These are phyloP conservation scores for Chaenogobius annularis DNA, from an alignment of 2,113 vertebrate genomes.

Conservation along the genomic window DNA sequence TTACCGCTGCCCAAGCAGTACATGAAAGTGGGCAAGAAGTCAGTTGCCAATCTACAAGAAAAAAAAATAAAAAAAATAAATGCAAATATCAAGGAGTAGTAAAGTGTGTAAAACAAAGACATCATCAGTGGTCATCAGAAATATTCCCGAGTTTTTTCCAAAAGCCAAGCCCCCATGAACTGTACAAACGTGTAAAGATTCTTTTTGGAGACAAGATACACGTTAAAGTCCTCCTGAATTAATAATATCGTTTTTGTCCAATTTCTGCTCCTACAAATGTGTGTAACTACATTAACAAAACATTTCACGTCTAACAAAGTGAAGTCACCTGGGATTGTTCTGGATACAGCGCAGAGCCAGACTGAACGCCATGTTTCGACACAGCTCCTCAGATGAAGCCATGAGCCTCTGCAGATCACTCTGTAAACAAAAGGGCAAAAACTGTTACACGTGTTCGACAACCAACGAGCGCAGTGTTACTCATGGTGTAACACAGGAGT, in stretches of 20 bases:
- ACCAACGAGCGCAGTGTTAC: not conserved
- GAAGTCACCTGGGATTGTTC: conserved; percentile 88
- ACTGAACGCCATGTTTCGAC: conserved; percentile 91
- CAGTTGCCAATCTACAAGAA: conserved; percentile 83
- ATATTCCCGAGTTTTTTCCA: too few species aligned
- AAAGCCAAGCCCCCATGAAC: too few species aligned
- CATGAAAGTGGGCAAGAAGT: conserved; percentile 97
- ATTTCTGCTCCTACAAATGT: too few species aligned
- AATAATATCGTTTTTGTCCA: too few species aligned
- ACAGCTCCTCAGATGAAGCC: conserved; percentile 89
- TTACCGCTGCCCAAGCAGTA: conserved; percentile 93
- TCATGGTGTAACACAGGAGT: not conserved
- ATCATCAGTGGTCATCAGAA: too few species aligned
- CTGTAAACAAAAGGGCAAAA: conserved; percentile 63
- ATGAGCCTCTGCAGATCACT: conserved; percentile 94
- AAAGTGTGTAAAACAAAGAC: not conserved
- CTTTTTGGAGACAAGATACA: too few species aligned
- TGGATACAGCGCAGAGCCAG: conserved; percentile 93
- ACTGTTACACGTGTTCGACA: conserved; percentile 7
- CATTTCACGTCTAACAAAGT: not conserved
- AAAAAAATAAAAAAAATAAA: conserved; percentile 2
- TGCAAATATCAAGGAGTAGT: not conserved
- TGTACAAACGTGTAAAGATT: too few species aligned
- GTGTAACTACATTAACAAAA: not conserved
- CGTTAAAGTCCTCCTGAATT: too few species aligned